Base-by-base conservation (phyloP, 2,113 vertebrate genomes). In the Romanogobio albipinnatus region DNA sequence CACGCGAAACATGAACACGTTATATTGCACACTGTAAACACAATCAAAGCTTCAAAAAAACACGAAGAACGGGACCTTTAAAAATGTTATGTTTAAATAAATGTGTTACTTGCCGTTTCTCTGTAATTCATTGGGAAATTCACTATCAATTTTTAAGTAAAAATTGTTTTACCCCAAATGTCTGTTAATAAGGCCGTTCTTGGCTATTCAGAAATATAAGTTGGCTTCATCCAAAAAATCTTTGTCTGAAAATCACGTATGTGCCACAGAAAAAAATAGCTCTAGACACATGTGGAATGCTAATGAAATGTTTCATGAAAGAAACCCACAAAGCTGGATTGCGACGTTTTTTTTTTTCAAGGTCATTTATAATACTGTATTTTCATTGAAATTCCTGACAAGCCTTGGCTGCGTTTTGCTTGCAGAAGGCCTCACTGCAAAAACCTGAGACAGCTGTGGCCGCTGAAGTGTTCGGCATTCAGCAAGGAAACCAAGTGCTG, bases 311-410 rank as follows among this genome's bases (percentile, higher is more conserved):
- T 80, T 73, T 71, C 43, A 51, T 26, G 9, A 74, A 74, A 84
- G 56, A 29, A 36, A n/a, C 43, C 2, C 64, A 70, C 14, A 9
- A 58, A 76, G 15, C 24, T 51, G 29, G 17, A 62, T 66, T 80
- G 61, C 36, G 0, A 22, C 7, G 17, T 56, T 53, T 49, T 68
- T 49, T 81, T 51, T 51, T 9, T 76, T 83, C 75, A 73, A 73
- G 85, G 85, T 84, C 75, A 56, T 88, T 88, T 89, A 89, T 90
- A 85, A 78, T 81, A 88, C 80, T 84, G 86, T 89, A 87, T 90
- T 91, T 93, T 89, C 84, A 73, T 91, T 90, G 87, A 89, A 91
- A 93, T 92, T 92, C 93, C 91, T 90, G 90, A 89, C 90, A 88
- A 91, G 87, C 89, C 90, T 89, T 88, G 91, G 93, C 92, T 92